Base-by-base conservation (phyloP, 2,888 invertebrate genomes). In the Agrypnus murinus region DNA sequence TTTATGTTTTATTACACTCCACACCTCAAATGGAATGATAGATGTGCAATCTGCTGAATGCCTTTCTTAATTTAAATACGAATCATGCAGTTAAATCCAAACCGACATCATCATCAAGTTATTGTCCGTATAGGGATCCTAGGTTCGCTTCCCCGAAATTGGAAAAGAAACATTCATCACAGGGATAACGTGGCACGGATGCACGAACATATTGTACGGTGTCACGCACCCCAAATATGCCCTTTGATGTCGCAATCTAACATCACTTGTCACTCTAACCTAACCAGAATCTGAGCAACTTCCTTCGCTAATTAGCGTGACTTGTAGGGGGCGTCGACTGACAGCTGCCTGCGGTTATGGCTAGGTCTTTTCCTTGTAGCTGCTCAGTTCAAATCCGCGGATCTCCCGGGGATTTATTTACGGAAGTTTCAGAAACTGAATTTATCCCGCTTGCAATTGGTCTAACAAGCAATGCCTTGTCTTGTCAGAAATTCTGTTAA, bases 301-400 rank as follows among this genome's bases (percentile, higher is more conserved):
- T 71, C 71, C 68, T 68, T 43, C 57, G 53, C 74, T 74, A 74
- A 74, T 74, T 74, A 72, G 69, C 65, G 70, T 70, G 74, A 74
- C 70, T 74, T 74, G 72, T 72, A 69, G 57, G 53, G 67, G 70
- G 71, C 72, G 72, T 67, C 67, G 58, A 59, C 64, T 66, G 69
- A 65, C 72, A 74, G 70, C 48, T 66, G 59, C 64, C 53, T 69
- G 71, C 66, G 74, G 74, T 72, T 72, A 69, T 65, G 55, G 69
- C 50, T 60, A 40, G 72, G 68, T 58, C 65, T 71, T 68, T 73
- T 68, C 70, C 71, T 63, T 62, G 65, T 64, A 68, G 67, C 45
- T 65, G 59, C 64, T 68, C 65, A n/a, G 64, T 59, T 66, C 58
- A 64, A 71, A 67, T 71, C 68, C 64, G 59, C 59, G 58, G 53